Base-by-base conservation (phyloP, 2,113 vertebrate species). In the Dipodomys stephensi region DNA sequence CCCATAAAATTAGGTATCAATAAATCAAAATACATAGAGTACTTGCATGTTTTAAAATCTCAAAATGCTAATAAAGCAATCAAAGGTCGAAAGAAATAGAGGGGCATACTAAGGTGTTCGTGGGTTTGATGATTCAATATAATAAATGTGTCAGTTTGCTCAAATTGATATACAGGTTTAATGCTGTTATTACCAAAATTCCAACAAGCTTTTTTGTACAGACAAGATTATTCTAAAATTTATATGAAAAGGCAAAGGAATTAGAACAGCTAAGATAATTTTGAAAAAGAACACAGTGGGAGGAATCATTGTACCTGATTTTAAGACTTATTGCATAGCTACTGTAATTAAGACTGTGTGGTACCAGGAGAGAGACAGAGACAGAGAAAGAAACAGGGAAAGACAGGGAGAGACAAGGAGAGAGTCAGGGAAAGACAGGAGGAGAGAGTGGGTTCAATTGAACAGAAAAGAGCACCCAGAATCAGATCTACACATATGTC, bases 211-310 rank as follows among this genome's bases (percentile, higher is more conserved):
- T 94, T 83, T 74, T 85, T 49, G 87, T 84, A 92, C 27, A 93
- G 68, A 80, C 27, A 93, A 78, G 57, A 87, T 92, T 92, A 82
- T 93, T 92, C 30, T 90, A 85, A 93, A 93, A 92, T 89, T 81
- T 90, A 62, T 83, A 80, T 71, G n/a, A 76, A 94, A 92, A 94
- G 64, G 15, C 68, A 93, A 71, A 90, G 73, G n/a, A 93, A 82
- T 87, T 94, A 85, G 49, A 92, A 62, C 68, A 68, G 28, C 30
- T 77, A 62, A 93, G 87, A 90, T 22, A 86, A 92, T 87, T 92
- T 93, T 93, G 68, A 81, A 90, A 80, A 93, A 87, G 90, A 94
- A 90, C 87, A 87, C 12, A 77, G 77, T 89, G 71, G 90, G 78
- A 91, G 30, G 39, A 93, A 93, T 91, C 64, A 76, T 20, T 82